phyloP scores from a whole-genome alignment of 2,888 invertebrate genomes.

The Xestia ashworthii region DNA sequence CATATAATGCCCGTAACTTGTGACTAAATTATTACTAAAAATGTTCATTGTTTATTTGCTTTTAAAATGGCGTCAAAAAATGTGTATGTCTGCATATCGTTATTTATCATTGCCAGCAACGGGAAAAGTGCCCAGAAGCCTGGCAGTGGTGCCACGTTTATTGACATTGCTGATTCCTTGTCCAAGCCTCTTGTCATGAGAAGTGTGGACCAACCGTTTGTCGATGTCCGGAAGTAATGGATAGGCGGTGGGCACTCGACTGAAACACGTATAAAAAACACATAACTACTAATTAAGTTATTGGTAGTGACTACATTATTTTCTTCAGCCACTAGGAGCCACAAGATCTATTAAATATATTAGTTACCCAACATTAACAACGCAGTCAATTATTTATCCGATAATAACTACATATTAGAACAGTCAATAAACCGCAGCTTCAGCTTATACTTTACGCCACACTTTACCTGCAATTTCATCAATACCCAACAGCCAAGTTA shows the following conservation, averaged over 20 bases:
- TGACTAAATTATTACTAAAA: too few relatives aligned
- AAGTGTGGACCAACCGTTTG: not conserved
- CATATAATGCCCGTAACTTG: too few relatives aligned
- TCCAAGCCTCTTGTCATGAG: not conserved
- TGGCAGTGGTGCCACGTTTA: not conserved
- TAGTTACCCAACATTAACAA: not conserved
- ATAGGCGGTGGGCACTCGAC: not conserved
- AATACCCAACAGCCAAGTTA: constrained; percentile 42
- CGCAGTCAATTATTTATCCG: not conserved
- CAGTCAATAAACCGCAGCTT: not conserved
- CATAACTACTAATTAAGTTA: not conserved
- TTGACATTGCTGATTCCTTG: not conserved
- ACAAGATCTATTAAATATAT: not conserved
- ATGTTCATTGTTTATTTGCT: too few relatives aligned
- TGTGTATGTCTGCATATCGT: too few relatives aligned
- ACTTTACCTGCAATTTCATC: constrained; percentile 39
- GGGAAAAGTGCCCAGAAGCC: not conserved
- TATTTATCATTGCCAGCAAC: not conserved
- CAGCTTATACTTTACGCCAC: not conserved
- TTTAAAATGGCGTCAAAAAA: too few relatives aligned
- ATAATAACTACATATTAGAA: not conserved
- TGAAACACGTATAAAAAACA: too few relatives aligned
- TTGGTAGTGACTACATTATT: not conserved
- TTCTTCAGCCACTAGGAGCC: not conserved
- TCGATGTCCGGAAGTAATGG: not conserved